Evolutionary conservation across 2,888 invertebrate species (phyloP).

Genomic region (Lithodes maja): DNA sequence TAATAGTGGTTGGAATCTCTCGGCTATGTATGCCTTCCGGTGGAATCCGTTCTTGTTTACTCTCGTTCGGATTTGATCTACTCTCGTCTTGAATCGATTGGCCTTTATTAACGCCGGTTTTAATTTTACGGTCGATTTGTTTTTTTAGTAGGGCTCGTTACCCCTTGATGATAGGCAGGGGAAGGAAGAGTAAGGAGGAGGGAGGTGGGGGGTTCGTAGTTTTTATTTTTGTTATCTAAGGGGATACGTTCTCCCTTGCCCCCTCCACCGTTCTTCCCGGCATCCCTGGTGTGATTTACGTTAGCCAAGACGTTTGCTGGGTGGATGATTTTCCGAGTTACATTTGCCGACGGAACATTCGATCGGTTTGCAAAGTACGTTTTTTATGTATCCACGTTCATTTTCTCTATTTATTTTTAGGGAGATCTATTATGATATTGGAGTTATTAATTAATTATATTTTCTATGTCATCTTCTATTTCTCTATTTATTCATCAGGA

Average conservation of each 20-base stretch:
- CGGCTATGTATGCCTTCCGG: no score
- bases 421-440: background rate
- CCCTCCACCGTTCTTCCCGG: background rate
- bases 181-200: background rate
- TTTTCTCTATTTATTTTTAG: background rate
- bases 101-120: no score
- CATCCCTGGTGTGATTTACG: background rate
- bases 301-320: background rate
- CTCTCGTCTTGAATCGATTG: no score
- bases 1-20: no score
- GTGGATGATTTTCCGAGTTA: background rate
- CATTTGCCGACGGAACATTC: background rate
- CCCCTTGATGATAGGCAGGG: background rate
- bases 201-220: background rate
- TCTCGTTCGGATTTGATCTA: no score
- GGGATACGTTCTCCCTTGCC: constrained; percentile 5
- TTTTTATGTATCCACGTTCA: background rate
- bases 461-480: background rate
- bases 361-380: background rate
- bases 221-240: constrained; percentile 9
- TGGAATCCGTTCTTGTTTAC: no score
- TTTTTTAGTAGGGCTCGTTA: background rate
- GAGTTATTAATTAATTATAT: background rate
- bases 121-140: no score
- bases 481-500: background rate